Evolutionary conservation across 2,888 invertebrate species (phyloP), one percentile per base, ranked within the genome.

Genomic region (Ornithoptera alexandrae): DNA sequence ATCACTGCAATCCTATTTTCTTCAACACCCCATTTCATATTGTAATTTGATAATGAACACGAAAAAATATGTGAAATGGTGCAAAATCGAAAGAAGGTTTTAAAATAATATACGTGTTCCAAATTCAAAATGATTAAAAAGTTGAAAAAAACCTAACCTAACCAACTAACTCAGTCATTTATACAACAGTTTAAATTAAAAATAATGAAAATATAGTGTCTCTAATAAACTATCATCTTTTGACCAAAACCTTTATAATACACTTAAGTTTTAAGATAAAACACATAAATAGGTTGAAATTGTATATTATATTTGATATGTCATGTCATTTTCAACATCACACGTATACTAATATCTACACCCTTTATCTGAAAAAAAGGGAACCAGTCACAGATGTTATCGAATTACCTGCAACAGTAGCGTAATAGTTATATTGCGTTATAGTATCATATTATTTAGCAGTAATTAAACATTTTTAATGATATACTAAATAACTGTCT

Each of bases 391-490:
- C 46, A 66, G 66, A 70, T 70, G 39, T 8, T 66, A 70, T 70
- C 69, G 20, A 10, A 59, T 59, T 36, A 69, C 59, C 59, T 58
- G 69, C 69, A 65, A 66, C 58, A 50, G 62, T 66, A 69, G 69
- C 62, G 22, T 66, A 50, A 17, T 50, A 50, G 18, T 69, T 63
- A 39, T 66, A 70, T 63, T 59, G 50, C 66, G 62, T 62, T 50
- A 24, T 59, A 22, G 39, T 59, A 36, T 46, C 66, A 58, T 62
- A 66, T 70, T 56, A 57, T 50, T 1, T 53, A 60, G 46, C 36
- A 62, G 58, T 69, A 66, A 70, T 70, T 66, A 70, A 66, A 62
- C 30, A 53, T 30, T 70, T 66, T 70, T 62, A 69, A 70, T 50
- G 65, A 5, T 10, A 24, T 59, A 66, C 53, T 66, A 66, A 63